phyloP scores from a whole-genome alignment of 2,113 vertebrate genomes.

The rabbit (Oryctolagus cuniculus) region DNA sequence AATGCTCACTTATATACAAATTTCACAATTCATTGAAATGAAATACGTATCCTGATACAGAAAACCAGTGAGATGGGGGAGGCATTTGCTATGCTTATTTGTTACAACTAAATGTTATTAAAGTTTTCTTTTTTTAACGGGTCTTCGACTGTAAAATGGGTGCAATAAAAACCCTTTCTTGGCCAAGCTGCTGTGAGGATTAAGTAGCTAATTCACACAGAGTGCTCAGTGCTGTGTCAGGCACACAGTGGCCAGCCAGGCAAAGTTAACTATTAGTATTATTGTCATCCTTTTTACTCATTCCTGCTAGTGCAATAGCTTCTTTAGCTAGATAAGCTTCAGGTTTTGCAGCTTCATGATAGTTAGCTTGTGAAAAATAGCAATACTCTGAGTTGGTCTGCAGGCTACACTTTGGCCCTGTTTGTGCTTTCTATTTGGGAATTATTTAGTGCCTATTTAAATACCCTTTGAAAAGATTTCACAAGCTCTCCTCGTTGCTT shows the following conservation, averaged over 20 bases:
- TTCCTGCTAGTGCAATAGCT: neutral
- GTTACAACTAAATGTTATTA: conserved; percentile 24
- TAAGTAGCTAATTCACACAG: neutral
- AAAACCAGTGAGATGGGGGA: conserved; percentile 40
- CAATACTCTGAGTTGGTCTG: conserved; percentile 5
- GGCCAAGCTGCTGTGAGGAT: neutral
- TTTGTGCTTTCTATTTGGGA: conserved; percentile 20
- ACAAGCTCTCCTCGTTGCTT: neutral
- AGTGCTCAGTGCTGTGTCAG: neutral
- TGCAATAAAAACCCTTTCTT: conserved; percentile 17
- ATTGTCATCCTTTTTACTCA: neutral
- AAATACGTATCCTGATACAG: conserved; percentile 45
- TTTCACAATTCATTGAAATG: conserved; percentile 57
- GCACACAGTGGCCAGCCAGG: neutral
- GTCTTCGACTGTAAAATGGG: conserved; percentile 26
- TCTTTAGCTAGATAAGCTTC: conserved; percentile 34
- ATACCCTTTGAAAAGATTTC: conserved; percentile 39
- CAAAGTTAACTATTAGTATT: neutral
- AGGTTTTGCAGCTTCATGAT: conserved; percentile 9
- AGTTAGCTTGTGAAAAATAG: neutral
- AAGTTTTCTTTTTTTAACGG: conserved; percentile 34
- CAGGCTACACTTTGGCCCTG: conserved; percentile 30
- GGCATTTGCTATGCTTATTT: conserved; percentile 30
- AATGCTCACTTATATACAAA: conserved; percentile 55
- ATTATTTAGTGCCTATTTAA: conserved; percentile 22